Evolutionary conservation across 1,140 invertebrate species (phyloP).

Genomic region (Aphaenogaster floridana): DNA sequence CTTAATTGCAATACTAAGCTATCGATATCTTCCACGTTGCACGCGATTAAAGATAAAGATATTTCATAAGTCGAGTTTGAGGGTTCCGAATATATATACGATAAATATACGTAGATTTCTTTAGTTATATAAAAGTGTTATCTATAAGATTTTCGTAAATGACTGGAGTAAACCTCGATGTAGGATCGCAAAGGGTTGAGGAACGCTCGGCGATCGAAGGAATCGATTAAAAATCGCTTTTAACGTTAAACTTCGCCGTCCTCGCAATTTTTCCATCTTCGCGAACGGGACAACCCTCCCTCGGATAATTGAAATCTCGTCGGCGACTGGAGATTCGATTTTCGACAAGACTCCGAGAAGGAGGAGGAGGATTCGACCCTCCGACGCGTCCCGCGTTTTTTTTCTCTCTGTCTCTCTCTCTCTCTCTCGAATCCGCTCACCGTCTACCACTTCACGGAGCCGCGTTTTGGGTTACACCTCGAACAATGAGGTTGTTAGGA

Average conservation of each 20-base stretch:
- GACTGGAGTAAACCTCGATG: background rate
- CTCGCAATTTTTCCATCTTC: background rate
- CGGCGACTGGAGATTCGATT: slow-evolving; percentile 31
- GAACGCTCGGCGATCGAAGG: background rate
- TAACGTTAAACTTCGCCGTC: background rate
- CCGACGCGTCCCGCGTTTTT: background rate
- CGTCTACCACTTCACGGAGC: slow-evolving; percentile 57
- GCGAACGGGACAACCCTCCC: background rate
- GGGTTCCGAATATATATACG: background rate
- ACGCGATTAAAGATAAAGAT: background rate
- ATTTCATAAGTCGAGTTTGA: background rate
- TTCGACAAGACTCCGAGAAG: slow-evolving; percentile 34
- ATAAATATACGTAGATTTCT: background rate
- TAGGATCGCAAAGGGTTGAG: background rate
- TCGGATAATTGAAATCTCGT: slow-evolving; percentile 51
- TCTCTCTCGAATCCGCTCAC: background rate
- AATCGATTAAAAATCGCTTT: background rate
- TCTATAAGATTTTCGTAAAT: background rate
- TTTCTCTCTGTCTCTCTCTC: background rate
- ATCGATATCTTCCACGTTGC: background rate
- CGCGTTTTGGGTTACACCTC: slow-evolving; percentile 61
- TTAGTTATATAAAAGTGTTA: background rate
- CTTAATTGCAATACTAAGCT: background rate
- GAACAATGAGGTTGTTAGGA: slow-evolving; percentile 59
- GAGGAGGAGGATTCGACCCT: slow-evolving; percentile 25